Base-by-base conservation (phyloP, 2,888 invertebrate genomes). In the Coenonympha arcania region DNA sequence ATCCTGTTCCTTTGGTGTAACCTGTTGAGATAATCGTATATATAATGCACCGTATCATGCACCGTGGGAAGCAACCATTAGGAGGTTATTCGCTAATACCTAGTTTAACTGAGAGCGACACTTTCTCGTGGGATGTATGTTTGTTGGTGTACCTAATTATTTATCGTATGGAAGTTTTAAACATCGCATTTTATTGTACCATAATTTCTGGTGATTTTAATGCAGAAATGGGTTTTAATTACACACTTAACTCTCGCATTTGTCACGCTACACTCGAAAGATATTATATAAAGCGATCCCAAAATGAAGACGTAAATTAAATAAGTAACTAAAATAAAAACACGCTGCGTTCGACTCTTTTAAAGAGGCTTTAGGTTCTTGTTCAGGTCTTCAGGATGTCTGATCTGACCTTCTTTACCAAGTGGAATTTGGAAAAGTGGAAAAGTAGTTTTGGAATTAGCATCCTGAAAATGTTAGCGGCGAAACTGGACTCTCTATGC, bases 91-190 rank as follows among this genome's bases (percentile, higher is more conserved):
- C 31, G 31, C 19, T 20, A 31, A 33, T 43, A 43, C n/a, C n/a
- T n/a, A n/a, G 13, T 33, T 33, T 20, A 28, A 41, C 26, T 28
- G 31, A 31, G 33, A 43, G 22, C 44, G 44, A 34, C 44, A 34
- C 44, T 44, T 44, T 44, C 44, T 22, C 44, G 34, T 6, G 33
- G 18, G 33, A 42, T 44, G 34, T 44, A 44, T 44, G 44, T 24
- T 6, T 4, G 9, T 4, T 44, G 39, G 22, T 8, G n/a, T n/a
- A n/a, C n/a, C n/a, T n/a, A 9, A 15, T 34, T 24, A 26, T 34
- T 48, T 42, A 19, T 36, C 39, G 13, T 28, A 42, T 48, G 48
- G 42, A 42, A 42, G 48, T 42, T 15, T 40, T 42, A 19, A 24
- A 20, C 28, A 19, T 36, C n/a, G 34, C 36, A 28, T 20, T 15